Evolutionary conservation across 2,113 vertebrate genomes (phyloP), one percentile per base, ranked within the genome.

Genomic region (Empidonax traillii): DNA sequence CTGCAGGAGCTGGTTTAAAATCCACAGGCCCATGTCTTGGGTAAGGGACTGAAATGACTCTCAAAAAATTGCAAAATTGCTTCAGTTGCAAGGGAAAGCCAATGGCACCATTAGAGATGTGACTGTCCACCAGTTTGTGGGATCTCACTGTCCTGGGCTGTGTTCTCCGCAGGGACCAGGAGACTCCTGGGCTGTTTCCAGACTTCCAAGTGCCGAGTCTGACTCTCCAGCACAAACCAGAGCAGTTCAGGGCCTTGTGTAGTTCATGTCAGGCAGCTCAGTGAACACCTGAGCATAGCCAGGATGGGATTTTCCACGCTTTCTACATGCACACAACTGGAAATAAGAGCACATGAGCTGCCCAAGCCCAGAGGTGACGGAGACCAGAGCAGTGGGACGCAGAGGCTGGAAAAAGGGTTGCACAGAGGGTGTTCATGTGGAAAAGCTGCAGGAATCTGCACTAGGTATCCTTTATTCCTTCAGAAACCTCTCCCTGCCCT

Each of bases 41-140:
- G 55, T 21, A 59, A 65, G 37, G 14, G 28, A 3, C 59, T 49
- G n/a, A 67, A 78, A 78, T n/a, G 25, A 16, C 14, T 27, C 61
- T 41, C 4, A 19, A 31, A 75, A 69, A 55, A 49, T 24, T 37
- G 24, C 18, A 43, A 22, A 75, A 12, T 11, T 49, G 12, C 43
- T 58, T n/a, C 39, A 5, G 17, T 2, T 37, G 15, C 6, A 7
- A 53, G 85, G 39, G 33, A 17, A 63, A 86, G 37, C 20, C 53
- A 3, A 1, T 13, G 20, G 8, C 18, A 14, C 1, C 0, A 0
- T 2, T 25, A 46, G 39, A 46, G 35, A 41, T 55, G 71, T 31
- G 56, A 18, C 18, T 17, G 10, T 14, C n/a, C 66, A 41, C 61
- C 30, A 14, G 7, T 13, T 41, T 25, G 47, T n/a, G 62, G 52